Percentiles rank a stretch among this genome's conserved stretches.
Evolutionary conservation across 2,888 invertebrate species (phyloP).

Genomic region (Melinaea menophilus): DNA sequence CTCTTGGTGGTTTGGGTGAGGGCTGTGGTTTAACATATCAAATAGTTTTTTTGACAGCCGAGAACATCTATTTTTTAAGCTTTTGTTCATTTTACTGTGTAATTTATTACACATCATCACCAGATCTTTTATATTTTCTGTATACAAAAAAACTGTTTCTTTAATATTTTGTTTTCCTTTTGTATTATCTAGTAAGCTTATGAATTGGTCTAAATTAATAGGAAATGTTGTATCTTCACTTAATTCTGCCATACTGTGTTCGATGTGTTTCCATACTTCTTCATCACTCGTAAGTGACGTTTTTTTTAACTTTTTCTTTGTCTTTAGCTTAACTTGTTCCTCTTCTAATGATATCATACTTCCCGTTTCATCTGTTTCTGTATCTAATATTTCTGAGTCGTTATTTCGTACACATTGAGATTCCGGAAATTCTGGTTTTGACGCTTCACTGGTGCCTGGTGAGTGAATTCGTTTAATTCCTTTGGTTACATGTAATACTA

Average conservation of each 20-base stretch:
- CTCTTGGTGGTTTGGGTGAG: no score
- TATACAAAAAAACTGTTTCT: conserved; percentile 13
- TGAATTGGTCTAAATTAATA: conserved; percentile 22
- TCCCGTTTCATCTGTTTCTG: conserved; percentile 8
- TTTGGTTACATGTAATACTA: neutral
- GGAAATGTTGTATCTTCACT: conserved; percentile 12
- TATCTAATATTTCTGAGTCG: neutral
- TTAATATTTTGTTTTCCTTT: conserved; percentile 23
- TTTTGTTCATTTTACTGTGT: conserved; percentile 15
- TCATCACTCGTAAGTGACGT: conserved; percentile 14
- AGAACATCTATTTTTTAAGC: conserved; percentile 13
- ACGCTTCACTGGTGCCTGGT: conserved; percentile 6
- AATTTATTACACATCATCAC: conserved; percentile 12
- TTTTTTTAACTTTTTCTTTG: conserved; percentile 17
- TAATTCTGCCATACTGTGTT: conserved; percentile 12
- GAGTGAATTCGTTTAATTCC: conserved; percentile 14
- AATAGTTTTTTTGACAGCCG: conserved; percentile 9
- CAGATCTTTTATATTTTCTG: conserved; percentile 11
- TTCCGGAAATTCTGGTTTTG: conserved; percentile 1
- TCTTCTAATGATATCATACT: conserved; percentile 9
- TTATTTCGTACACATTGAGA: neutral
- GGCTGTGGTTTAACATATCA: neutral
- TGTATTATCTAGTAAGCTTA: conserved; percentile 23
- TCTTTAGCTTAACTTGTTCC: neutral
- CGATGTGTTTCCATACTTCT: conserved; percentile 22